phyloP scores from a whole-genome alignment of 2,797 vertebrate genomes.

The Acestrorhynchus altus region DNA sequence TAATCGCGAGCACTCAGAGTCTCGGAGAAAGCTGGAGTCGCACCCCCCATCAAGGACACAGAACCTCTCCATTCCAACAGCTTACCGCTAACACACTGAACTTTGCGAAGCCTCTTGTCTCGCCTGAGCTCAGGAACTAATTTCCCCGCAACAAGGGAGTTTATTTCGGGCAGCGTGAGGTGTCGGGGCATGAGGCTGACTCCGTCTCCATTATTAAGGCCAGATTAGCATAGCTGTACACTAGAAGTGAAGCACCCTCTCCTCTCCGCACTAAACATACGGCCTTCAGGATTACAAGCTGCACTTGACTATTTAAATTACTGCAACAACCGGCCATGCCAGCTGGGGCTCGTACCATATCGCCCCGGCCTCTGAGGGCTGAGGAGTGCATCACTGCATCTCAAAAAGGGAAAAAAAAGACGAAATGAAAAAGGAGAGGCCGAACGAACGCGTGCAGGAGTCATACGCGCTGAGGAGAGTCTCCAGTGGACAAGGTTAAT shows the following conservation, averaged over 20 bases:
- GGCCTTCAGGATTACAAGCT: slow-evolving; percentile 89
- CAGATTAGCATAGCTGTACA: slow-evolving; percentile 98
- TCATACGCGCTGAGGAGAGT: slow-evolving; percentile 9
- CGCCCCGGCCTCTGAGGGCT: slow-evolving; percentile 59
- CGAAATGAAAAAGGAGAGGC: slow-evolving; percentile 53
- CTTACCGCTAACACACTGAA: slow-evolving; percentile 65
- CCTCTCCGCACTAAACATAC: slow-evolving; percentile 87
- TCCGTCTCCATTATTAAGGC: slow-evolving; percentile 91
- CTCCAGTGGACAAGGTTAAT: slow-evolving; percentile 20
- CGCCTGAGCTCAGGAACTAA: slow-evolving; percentile 70
- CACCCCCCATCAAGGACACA: slow-evolving; percentile 60
- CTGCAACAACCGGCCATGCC: slow-evolving; percentile 92
- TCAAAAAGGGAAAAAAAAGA: slow-evolving; percentile 63
- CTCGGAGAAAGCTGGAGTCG: slow-evolving; percentile 17
- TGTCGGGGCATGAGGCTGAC: slow-evolving; percentile 81
- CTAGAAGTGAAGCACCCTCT: slow-evolving; percentile 90
- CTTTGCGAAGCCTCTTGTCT: slow-evolving; percentile 72
- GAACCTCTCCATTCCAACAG: slow-evolving; percentile 64
- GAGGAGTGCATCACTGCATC: slow-evolving; percentile 50
- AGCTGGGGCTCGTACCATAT: slow-evolving; percentile 92
- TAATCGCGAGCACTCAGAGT: neutral
- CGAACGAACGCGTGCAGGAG: slow-evolving; percentile 19
- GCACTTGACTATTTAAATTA: slow-evolving; percentile 99
- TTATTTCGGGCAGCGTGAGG: slow-evolving; percentile 73
- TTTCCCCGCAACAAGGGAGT: slow-evolving; percentile 76